Evolutionary conservation across 2,113 vertebrate genomes (phyloP).

Genomic region (Climacteris rufus): DNA sequence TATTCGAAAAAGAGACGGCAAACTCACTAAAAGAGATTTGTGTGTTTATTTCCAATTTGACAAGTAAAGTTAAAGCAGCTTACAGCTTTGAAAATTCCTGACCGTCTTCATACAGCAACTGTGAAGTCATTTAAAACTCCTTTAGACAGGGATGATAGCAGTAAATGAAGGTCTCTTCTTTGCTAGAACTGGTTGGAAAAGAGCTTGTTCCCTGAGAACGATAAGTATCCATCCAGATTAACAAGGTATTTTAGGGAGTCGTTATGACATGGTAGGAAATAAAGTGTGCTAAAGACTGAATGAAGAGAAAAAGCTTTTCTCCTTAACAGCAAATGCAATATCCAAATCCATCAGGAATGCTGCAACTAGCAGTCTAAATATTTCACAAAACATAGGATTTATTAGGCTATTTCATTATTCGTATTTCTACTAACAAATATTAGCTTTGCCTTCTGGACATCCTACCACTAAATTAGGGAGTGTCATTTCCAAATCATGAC

Average conservation of each 20-base stretch:
- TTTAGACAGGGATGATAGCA: not conserved
- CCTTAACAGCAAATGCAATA: not conserved
- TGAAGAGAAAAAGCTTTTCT: not conserved
- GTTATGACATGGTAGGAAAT: not conserved
- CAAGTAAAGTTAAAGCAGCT: not conserved
- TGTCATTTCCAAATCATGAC: not conserved
- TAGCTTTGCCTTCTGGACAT: not conserved
- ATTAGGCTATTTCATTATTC: not conserved
- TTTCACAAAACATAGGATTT: not conserved
- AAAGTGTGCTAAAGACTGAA: not conserved
- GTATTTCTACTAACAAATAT: not conserved
- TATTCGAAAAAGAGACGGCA: not conserved
- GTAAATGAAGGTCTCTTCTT: not conserved
- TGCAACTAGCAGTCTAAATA: not conserved
- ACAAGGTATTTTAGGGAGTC: not conserved
- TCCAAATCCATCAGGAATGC: not conserved
- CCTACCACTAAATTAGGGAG: not conserved
- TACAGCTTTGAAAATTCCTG: not conserved
- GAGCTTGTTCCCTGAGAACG: not conserved
- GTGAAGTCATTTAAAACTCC: not conserved
- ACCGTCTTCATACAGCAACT: not conserved
- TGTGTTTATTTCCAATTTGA: not conserved
- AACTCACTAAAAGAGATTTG: not conserved
- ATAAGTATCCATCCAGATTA: not conserved
- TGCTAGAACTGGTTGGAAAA: not conserved